Base-by-base conservation (phyloP, 2,888 invertebrate genomes). In the Linnaemya tessellans region DNA sequence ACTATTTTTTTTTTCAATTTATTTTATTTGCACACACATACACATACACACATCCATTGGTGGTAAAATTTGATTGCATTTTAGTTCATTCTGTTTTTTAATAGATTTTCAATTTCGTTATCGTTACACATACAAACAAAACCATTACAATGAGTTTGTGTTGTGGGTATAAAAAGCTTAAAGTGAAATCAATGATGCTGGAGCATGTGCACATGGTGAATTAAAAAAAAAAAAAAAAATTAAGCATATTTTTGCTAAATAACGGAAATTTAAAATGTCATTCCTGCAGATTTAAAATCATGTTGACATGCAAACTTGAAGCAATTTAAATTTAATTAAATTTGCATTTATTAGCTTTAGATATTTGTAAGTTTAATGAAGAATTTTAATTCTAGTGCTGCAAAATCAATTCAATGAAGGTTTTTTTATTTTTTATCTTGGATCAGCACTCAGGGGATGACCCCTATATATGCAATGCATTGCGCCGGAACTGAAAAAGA, bases 71-170 rank as follows among this genome's bases (percentile, higher is more conserved):
- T 71, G 54, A 78, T 71, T 54, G 56, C 54, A 56, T 35, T 71
- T 71, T 58, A 22, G 58, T 10, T 30, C 7, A 58, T 58, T 74
- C 64, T 38, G n/a, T 35, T 49, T 70, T 70, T 54, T 43, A 62
- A 41, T 62, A 54, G 43, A 62, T 68, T 75, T 78, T 73, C 25
- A 62, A 78, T 74, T 84, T 83, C 10, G 43, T 60, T 83, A 73
- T 51, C 73, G 15, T 62, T 79, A 10, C 51, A n/a, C n/a, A 38
- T 13, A 49, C 18, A 54, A 20, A 30, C 54, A 51, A 20, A 20
- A 54, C 49, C 49, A 68, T 68, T 41, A 8, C 54, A 35, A 68
- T 68, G n/a, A 35, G 38, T 62, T 46, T 30, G 9, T 60, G 49
- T 1, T 22, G 30, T 30, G 30, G 30, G 3, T 5, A 60, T 20